phyloP scores from a whole-genome alignment of 2,113 vertebrate species.

The Menura novaehollandiae region DNA sequence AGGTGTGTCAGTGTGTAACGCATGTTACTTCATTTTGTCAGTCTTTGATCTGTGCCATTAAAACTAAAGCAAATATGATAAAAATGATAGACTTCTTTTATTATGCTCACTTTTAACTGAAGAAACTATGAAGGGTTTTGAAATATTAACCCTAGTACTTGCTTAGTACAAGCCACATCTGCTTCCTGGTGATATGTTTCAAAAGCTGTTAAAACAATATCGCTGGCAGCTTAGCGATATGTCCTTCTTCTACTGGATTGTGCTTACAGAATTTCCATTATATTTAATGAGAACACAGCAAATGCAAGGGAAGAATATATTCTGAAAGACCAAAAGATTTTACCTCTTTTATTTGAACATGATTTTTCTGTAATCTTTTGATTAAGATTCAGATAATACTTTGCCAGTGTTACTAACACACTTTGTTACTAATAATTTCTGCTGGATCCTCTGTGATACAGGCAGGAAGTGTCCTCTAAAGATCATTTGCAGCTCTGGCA shows the following conservation, averaged over 20 bases:
- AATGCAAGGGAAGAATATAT: neutral
- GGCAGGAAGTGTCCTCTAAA: neutral
- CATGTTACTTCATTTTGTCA: slow-evolving; percentile 43
- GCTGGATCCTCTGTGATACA: neutral
- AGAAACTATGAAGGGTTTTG: slow-evolving; percentile 54
- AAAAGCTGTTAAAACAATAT: slow-evolving; percentile 42
- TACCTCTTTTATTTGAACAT: neutral
- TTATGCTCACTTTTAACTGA: slow-evolving; percentile 54
- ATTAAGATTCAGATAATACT: neutral
- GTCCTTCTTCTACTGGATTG: neutral
- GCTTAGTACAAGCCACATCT: slow-evolving; percentile 41
- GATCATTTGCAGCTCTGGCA: neutral
- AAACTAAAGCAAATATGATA: slow-evolving; percentile 63
- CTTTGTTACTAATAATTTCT: neutral
- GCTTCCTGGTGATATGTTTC: slow-evolving; percentile 57
- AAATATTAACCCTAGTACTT: slow-evolving; percentile 55
- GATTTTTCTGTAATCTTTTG: neutral
- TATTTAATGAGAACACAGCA: neutral
- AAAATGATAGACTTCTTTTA: slow-evolving; percentile 61
- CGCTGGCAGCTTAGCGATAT: neutral
- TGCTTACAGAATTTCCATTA: neutral
- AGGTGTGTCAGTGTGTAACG: slow-evolving; percentile 61
- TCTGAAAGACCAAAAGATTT: neutral
- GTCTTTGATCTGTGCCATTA: slow-evolving; percentile 57
- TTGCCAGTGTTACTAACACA: neutral